These are phyloP conservation scores for Vesta saturnalis DNA, from an alignment of 2,888 invertebrate species.

Conservation along the genomic window DNA sequence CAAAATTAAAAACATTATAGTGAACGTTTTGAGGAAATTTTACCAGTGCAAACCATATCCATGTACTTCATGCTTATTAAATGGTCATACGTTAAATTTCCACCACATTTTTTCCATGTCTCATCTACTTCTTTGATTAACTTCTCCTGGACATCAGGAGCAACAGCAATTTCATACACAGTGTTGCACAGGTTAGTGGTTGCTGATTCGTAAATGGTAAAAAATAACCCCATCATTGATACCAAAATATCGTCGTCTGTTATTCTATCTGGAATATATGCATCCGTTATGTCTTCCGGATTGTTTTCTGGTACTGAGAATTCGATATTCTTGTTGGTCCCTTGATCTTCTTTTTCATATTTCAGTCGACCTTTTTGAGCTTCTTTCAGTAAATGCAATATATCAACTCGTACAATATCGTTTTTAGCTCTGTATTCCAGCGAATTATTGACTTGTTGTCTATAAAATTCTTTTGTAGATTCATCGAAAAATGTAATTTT, in stretches of 20 bases:
- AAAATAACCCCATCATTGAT: slow-evolving; percentile 63
- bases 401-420: slow-evolving; percentile 51
- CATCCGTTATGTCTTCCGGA: background rate
- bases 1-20: background rate
- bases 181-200: slow-evolving; percentile 64
- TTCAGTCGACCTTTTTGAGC: slow-evolving; percentile 46
- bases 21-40: background rate
- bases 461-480: background rate
- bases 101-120: slow-evolving; percentile 63
- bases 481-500: slow-evolving; percentile 5
- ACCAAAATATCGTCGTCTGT: slow-evolving; percentile 4
- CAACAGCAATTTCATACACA: slow-evolving; percentile 67
- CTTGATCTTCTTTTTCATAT: background rate
- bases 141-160: slow-evolving; percentile 68
- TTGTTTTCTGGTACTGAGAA: background rate
- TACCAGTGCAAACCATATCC: slow-evolving; percentile 61
- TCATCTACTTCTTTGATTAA: slow-evolving; percentile 67
- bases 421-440: background rate
- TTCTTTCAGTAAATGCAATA: slow-evolving; percentile 58
- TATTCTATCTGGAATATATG: slow-evolving; percentile 17
- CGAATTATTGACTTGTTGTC: background rate
- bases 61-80: slow-evolving; percentile 64
- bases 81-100: slow-evolving; percentile 60
- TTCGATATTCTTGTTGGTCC: background rate
- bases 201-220: slow-evolving; percentile 65